Conservation (phyloP, 2,113 vertebrate species). For the Mustela nigripes region DNA sequence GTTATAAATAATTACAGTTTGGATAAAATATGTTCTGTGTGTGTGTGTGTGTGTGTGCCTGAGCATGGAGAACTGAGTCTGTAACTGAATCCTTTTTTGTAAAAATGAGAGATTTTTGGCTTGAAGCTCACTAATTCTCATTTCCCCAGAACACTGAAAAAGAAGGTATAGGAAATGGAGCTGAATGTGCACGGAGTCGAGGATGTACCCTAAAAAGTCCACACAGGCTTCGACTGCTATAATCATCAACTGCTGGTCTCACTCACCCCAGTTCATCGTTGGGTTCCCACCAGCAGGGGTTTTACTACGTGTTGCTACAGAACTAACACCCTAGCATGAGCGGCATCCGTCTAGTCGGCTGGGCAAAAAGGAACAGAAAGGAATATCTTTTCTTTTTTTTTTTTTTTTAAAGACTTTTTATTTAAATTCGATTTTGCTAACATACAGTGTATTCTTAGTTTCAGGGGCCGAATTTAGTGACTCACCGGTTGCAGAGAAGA, state of each 20-base stretch:
- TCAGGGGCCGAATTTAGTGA: background rate
- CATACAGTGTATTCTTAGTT: background rate
- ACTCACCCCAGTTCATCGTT: background rate
- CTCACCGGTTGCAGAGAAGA: background rate
- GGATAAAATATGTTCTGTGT: background rate
- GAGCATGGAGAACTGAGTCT: background rate
- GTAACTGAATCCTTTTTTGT: background rate
- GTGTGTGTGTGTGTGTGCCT: no score
- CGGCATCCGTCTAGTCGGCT: no score
- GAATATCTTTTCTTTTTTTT: background rate
- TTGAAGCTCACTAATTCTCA: background rate
- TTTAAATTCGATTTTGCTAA: background rate
- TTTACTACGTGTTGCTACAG: background rate
- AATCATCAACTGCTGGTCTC: rapidly evolving
- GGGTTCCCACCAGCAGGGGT: background rate
- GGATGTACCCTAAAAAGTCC: background rate
- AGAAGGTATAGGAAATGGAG: background rate
- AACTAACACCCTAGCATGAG: background rate
- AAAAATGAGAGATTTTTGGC: background rate
- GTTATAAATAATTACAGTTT: background rate
- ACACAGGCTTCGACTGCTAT: no score
- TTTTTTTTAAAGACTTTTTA: background rate
- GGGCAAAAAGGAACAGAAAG: background rate
- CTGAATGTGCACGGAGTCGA: background rate
- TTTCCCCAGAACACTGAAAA: background rate